Base-by-base conservation (phyloP, 2,113 vertebrate species). In the Arvicanthis niloticus region DNA sequence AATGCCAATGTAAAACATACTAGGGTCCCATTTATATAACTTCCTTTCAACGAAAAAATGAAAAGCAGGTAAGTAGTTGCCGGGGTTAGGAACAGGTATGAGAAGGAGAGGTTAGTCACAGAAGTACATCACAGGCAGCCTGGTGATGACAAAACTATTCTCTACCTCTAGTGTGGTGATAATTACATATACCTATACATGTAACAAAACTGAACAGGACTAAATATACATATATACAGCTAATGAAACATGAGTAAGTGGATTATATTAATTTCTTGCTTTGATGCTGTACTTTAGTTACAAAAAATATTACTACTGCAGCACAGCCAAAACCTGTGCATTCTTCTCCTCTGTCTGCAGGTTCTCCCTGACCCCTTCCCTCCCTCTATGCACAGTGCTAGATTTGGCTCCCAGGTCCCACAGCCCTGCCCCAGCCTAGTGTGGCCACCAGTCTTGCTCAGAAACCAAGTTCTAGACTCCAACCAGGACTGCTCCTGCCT, bases 31-130 rank as follows among this genome's bases (percentile, higher is more conserved):
- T 17, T 90, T 86, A 89, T 26, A 65, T 68, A 97, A 76, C 1
- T 1, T 85, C 88, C 68, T 75, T 65, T 85, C 92, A 92, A 94
- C 51, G 4, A 88, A 22, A 86, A 91, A 86, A 67, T 72, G 26
- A 89, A 89, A 24, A 92, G 51, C 9, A 91, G n/a, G 77, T 58
- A n/a, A 60, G 56, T 60, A 40, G 80, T 84, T 60, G 37, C 37
- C 5, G 26, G 56, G 15, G 26, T 78, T 48, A 88, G 5, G n/a
- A 65, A 56, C 58, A 76, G 21, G 16, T 22, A 72, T 17, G 24
- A 37, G 56, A 45, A 34, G 19, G 24, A 89, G 7, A 77, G 7
- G 13, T 56, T 92, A 53, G 15, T 92, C 65, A 94, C 24, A 90
- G 65, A 93, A 94, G 13, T 42, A 13, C 5, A 62, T 16, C 31